Evolutionary conservation across 2,113 vertebrate genomes (phyloP), one percentile per base, ranked within the genome.

Genomic region (Fulmarus glacialis): DNA sequence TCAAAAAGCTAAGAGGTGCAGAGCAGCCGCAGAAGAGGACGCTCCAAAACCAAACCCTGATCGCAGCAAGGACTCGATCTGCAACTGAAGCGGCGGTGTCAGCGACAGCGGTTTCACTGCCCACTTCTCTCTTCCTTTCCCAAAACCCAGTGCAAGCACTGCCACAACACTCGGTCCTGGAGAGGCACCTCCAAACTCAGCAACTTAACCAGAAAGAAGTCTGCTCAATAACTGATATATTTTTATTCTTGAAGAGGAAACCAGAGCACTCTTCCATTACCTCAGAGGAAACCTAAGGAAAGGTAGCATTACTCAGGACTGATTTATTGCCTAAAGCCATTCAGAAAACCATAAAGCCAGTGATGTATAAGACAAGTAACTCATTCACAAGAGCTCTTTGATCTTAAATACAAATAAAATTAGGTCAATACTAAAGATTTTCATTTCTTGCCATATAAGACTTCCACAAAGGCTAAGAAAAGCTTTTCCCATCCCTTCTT

Each of bases 381-480:
- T 94, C 91, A 91, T 90, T 96, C 93, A 95, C 79, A 86, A 62
- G 42, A 87, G 45, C 80, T 90, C 91, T 93, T 96, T 96, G 87
- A 95, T 90, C 86, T 92, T 93, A 90, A 91, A 79, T 38, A 95
- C 68, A 87, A 97, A 94, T 93, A 95, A 90, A 96, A 94, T 97
- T 88, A 93, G 90, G 82, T 96, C 95, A 95, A 74, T 94, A 96
- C 72, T 96, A 93, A 94, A 95, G 66, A 92, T 96, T 94, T 96
- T 96, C 82, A 98, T 93, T 96, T 75, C 64, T 91, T 90, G 56
- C 82, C 82, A 89, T 73, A 3, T 88, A 96, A 96, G 79, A 94
- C 59, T 90, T 71, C 45, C 67, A 92, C 45, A 68, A 91, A 86
- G 27, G 48, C 60, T 91, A 93, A 42, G 70, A 70, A 92, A 92